Evolutionary conservation across 2,888 invertebrate species (phyloP), one percentile per base, ranked within the genome.

Genomic region (Conchocele bisecta): DNA sequence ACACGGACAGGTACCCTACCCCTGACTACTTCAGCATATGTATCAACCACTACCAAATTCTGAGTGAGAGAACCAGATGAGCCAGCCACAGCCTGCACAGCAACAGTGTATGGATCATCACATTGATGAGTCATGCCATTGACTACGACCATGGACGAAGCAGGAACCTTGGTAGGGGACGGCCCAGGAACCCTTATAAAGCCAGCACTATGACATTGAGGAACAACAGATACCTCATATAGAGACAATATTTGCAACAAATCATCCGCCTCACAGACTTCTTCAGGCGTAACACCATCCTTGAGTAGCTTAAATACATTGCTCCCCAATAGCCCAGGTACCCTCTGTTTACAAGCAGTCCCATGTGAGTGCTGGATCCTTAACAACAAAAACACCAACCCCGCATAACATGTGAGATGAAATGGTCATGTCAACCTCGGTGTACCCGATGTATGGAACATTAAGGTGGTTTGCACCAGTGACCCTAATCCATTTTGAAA

Each of bases 121-220:
- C 46, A 3, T 15, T 29, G 33, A 4, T 17, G 28, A 58, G n/a
- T n/a, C n/a, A n/a, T n/a, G n/a, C n/a, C n/a, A n/a, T n/a, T n/a
- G n/a, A n/a, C n/a, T n/a, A n/a, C n/a, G 20, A 58, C 24, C 58
- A 58, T 58, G 5, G 44, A 58, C 20, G 58, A 58, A 4, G 58
- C 46, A 17, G 58, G 58, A 2, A 58, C 22, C n/a, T 39, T 26
- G 11, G 31, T 33, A n/a, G 31, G 37, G 9, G 39, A 9, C 7
- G 5, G 22, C 13, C 24, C 58, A 44, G 28, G 3, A 46, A 58
- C 58, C 17, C 48, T 17, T 5, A 56, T 20, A 50, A 54, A 54
- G 9, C 4, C 20, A 2, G 31, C 31, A 35, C 4, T 7, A 6
- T 35, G 3, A 11, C 37, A 3, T 2, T 37, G 15, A 20, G 33